Conservation (phyloP, 2,113 vertebrate genomes). For the Macrotus californicus region DNA sequence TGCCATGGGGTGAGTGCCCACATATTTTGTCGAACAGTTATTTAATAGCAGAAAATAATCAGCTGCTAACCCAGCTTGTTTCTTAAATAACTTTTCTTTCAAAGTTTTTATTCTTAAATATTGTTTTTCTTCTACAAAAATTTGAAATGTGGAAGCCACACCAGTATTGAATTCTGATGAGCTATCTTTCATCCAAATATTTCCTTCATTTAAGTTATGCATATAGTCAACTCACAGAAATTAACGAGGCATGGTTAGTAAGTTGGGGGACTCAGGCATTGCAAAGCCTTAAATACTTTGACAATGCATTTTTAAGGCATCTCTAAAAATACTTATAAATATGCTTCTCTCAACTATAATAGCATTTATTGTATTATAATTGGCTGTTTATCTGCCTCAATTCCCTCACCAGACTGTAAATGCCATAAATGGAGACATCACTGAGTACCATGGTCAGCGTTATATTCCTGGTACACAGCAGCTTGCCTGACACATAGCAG, state of each 20-base stretch:
- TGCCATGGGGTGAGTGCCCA: neutral
- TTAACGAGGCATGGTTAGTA: neutral
- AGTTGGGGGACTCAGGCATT: neutral
- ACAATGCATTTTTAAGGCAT: neutral
- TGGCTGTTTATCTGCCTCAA: neutral
- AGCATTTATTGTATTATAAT: neutral
- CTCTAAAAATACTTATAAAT: neutral
- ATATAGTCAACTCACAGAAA: neutral
- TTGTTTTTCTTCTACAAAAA: neutral
- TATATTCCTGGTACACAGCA: neutral
- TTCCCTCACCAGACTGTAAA: neutral
- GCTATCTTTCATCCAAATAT: neutral
- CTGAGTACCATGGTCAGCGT: neutral
- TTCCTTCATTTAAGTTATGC: neutral
- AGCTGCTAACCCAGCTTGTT: neutral
- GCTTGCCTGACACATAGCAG: neutral
- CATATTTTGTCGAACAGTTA: neutral
- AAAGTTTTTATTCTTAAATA: neutral
- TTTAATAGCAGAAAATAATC: neutral
- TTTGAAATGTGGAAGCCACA: neutral
- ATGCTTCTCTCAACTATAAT: neutral
- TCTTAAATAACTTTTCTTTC: slow-evolving; percentile 18
- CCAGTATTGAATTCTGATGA: neutral
- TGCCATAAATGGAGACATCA: neutral
- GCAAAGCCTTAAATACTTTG: neutral